Percentiles rank a stretch among this genome's conserved stretches.
These are phyloP conservation scores for Bombus affinis DNA, from an alignment of 1,140 invertebrate genomes.

Conservation along the genomic window DNA sequence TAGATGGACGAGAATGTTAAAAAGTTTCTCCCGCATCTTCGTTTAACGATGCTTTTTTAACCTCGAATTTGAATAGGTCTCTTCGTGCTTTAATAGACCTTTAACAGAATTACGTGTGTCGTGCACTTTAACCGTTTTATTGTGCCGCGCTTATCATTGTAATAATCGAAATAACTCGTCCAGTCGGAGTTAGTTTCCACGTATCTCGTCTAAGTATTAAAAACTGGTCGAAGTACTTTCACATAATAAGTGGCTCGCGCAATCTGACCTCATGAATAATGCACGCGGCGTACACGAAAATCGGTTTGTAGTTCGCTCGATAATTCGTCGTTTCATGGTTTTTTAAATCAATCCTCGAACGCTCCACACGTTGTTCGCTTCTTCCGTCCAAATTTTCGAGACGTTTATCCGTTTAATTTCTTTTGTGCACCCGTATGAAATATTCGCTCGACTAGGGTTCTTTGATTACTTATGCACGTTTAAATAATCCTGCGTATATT, in stretches of 20 bases:
- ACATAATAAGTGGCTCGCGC: constrained; percentile 12
- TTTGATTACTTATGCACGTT: constrained; percentile 13
- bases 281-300: background rate
- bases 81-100: constrained; percentile 1
- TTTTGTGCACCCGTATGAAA: background rate
- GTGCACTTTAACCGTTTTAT: constrained; percentile 23
- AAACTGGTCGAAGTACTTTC: background rate
- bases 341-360: background rate
- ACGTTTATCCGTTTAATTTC: background rate
- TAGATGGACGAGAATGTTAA: background rate
- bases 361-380: background rate
- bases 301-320: background rate
- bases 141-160: constrained; percentile 20
- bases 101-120: constrained; percentile 5
- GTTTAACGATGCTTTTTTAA: background rate
- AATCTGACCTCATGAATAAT: constrained; percentile 2
- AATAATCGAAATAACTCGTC: constrained; percentile 37
- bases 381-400: background rate
- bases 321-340: background rate
- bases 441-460: background rate
- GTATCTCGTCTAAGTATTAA: background rate
- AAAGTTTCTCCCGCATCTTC: background rate
- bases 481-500: constrained; percentile 20
- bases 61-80: background rate
- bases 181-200: background rate